phyloP scores from a whole-genome alignment of 1,140 invertebrate genomes.

The Diprion similis region DNA sequence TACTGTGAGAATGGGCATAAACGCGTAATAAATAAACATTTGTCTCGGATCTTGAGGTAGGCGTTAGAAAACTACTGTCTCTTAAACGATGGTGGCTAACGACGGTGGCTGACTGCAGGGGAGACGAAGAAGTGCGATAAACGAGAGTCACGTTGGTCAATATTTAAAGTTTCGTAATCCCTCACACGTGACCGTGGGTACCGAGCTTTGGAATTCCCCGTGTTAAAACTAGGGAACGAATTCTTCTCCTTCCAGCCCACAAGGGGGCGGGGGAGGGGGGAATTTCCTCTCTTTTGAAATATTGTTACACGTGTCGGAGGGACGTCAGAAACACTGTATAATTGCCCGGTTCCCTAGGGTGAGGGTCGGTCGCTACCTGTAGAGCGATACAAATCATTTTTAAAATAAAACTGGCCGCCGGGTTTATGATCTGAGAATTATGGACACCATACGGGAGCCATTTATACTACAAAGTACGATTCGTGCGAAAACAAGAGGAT shows the following conservation, averaged over 20 bases:
- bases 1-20: too few species aligned
- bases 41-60: too few species aligned
- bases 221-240: background rate
- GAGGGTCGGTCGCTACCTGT: constrained; percentile 3
- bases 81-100: too few species aligned
- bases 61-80: too few species aligned
- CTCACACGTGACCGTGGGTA: background rate
- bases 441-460: too few species aligned
- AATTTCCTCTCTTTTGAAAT: background rate
- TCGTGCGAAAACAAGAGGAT: too few species aligned
- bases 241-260: background rate
- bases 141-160: background rate
- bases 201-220: background rate
- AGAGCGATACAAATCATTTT: constrained; percentile 3
- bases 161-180: background rate
- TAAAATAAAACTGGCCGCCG: background rate
- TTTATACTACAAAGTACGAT: too few species aligned
- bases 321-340: background rate
- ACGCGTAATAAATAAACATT: too few species aligned
- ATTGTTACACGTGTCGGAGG: background rate
- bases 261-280: too few species aligned
- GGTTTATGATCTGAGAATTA: background rate
- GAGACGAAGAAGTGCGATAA: background rate
- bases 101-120: background rate
- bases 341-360: background rate